These are phyloP conservation scores for Pasiphila rectangulata DNA, from an alignment of 2,888 invertebrate species.

Conservation along the genomic window DNA sequence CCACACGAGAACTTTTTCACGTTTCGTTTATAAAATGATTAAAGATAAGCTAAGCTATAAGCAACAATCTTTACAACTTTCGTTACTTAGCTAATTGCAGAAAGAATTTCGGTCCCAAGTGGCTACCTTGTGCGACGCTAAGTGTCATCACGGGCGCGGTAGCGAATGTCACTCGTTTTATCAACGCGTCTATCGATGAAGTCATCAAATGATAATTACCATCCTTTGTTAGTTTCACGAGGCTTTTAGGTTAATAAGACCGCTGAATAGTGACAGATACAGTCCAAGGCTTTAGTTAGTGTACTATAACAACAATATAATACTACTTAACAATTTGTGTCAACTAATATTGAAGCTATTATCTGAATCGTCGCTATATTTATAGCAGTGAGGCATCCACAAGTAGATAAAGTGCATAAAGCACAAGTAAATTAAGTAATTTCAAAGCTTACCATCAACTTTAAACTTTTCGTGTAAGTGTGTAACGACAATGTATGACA, in stretches of 20 bases:
- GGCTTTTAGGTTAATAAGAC: slow-evolving; percentile 50
- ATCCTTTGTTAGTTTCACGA: slow-evolving; percentile 32
- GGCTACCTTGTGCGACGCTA: slow-evolving; percentile 41
- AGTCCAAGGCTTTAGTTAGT: slow-evolving; percentile 35
- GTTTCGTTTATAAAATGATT: slow-evolving; percentile 1
- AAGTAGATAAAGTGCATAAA: too few species aligned
- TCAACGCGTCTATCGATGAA: slow-evolving; percentile 40
- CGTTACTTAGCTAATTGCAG: slow-evolving; percentile 27
- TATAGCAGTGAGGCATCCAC: too few species aligned
- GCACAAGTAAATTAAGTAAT: too few species aligned
- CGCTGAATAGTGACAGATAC: slow-evolving; percentile 25
- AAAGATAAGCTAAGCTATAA: neutral
- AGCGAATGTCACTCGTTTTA: slow-evolving; percentile 36
- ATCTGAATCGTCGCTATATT: too few species aligned
- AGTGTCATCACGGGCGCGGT: slow-evolving; percentile 41
- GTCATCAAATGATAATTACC: slow-evolving; percentile 48
- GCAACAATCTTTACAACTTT: too few species aligned
- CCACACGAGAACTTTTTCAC: too few species aligned
- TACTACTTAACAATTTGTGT: too few species aligned
- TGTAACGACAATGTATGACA: too few species aligned
- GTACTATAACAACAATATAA: too few species aligned
- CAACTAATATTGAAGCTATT: too few species aligned
- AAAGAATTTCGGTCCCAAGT: slow-evolving; percentile 37
- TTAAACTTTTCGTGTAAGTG: too few species aligned
- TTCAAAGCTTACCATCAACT: too few species aligned